These are phyloP conservation scores for Sorex araneus DNA, from an alignment of 2,113 vertebrate species.

Conservation along the genomic window DNA sequence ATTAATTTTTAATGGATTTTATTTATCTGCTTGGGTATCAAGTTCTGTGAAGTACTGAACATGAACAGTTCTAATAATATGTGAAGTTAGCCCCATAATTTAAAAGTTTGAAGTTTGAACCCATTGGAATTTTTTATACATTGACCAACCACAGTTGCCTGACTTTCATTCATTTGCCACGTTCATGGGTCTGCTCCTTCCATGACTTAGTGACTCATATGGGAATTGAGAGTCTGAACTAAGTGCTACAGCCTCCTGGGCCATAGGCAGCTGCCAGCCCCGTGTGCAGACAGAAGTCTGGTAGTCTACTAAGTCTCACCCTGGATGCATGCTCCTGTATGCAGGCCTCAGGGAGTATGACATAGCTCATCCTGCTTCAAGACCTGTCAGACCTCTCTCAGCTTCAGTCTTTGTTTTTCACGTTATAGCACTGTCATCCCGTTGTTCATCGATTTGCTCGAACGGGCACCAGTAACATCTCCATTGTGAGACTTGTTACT, in stretches of 20 bases:
- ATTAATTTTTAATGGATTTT: background rate
- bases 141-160: background rate
- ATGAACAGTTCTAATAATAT: background rate
- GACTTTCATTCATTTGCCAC: constrained; percentile 6
- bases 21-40: constrained; percentile 20
- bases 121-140: background rate
- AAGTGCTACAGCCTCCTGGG: background rate
- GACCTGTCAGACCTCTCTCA: background rate
- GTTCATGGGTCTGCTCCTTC: background rate
- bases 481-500: too few species aligned
- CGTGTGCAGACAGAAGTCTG: background rate
- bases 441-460: too few species aligned
- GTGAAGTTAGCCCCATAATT: background rate
- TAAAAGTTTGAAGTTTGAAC: background rate
- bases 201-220: background rate
- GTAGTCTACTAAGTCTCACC: too few species aligned
- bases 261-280: background rate
- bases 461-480: too few species aligned
- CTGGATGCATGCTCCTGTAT: too few species aligned
- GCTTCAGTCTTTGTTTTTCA: background rate
- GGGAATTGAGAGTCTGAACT: background rate
- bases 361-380: background rate
- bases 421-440: too few species aligned
- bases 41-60: background rate
- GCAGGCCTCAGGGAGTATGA: too few species aligned